These are phyloP conservation scores for Temnopleurus reevesii DNA, from an alignment of 53 echinoderm and acorn worm species.

Conservation along the genomic window DNA sequence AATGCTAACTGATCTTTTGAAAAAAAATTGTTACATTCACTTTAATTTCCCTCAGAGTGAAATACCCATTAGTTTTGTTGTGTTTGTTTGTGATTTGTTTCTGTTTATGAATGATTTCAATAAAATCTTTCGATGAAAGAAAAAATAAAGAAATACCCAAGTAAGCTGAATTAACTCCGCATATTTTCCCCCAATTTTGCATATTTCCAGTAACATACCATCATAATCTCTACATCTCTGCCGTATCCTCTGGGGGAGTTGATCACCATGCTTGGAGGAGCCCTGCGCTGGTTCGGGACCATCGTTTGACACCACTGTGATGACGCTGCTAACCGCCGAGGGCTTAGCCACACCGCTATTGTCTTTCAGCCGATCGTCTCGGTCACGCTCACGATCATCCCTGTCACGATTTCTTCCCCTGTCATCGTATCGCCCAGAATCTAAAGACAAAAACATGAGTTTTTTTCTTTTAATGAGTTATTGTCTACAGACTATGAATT, in stretches of 20 bases:
- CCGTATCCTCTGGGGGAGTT: conserved; percentile 18
- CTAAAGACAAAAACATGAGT: not conserved
- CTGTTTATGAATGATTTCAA: too few species aligned
- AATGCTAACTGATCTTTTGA: too few species aligned
- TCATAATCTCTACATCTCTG: conserved; percentile 91
- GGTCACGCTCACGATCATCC: conserved; percentile 46
- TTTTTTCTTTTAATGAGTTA: too few species aligned
- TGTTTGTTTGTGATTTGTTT: too few species aligned
- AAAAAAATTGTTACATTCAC: too few species aligned
- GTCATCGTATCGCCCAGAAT: conserved; percentile 13
- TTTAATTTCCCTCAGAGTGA: too few species aligned
- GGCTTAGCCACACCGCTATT: not conserved
- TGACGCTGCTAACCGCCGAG: conserved; percentile 68
- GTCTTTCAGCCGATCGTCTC: conserved; percentile 19
- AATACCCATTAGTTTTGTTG: too few species aligned
- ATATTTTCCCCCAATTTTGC: too few species aligned
- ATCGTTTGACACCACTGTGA: conserved; percentile 64
- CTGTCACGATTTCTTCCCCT: conserved; percentile 54
- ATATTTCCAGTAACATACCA: conserved; percentile 74
- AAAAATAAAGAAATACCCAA: too few species aligned
- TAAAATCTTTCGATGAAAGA: too few species aligned
- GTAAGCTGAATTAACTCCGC: too few species aligned
- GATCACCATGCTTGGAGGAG: not conserved
- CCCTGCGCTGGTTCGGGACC: conserved; percentile 33
- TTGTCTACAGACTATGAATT: too few species aligned